Evolutionary conservation across 2,113 vertebrate genomes (phyloP).

Genomic region (Ptilorrhoa leucosticta): DNA sequence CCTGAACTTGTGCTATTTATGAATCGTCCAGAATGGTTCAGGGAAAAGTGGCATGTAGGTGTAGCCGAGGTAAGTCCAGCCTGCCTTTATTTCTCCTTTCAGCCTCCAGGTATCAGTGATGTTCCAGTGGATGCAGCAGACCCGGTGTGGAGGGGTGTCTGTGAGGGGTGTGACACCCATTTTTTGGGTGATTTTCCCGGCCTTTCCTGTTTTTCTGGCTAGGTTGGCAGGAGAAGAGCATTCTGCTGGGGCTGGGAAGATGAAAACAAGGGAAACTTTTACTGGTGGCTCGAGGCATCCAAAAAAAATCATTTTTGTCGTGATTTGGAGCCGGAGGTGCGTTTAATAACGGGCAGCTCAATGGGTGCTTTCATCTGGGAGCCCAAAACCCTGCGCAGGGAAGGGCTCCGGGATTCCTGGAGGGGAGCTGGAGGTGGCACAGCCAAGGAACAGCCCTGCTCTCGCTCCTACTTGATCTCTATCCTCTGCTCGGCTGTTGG

Average conservation of each 20-base stretch:
- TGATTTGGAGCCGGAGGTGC: background rate
- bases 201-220: constrained; percentile 44
- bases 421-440: background rate
- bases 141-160: accelerated
- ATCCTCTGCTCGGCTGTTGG: accelerated
- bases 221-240: background rate
- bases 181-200: background rate
- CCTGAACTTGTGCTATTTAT: background rate
- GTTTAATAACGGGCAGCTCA: background rate
- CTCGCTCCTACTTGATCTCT: background rate
- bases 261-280: constrained; percentile 51
- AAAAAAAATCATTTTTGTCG: constrained; percentile 20
- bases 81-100: background rate
- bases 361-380: background rate
- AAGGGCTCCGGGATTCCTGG: accelerated
- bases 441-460: background rate
- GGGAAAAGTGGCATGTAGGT: background rate
- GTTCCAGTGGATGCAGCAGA: background rate
- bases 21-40: background rate
- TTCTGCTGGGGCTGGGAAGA: background rate
- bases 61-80: background rate
- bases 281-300: background rate
- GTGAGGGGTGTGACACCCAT: accelerated
- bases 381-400: background rate
- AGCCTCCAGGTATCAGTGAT: accelerated